A percentile compares a stretch with the other conserved stretches of the same genome.
These are phyloP conservation scores for Matsumyia berberina DNA, from an alignment of 2,888 invertebrate species.

Conservation along the genomic window DNA sequence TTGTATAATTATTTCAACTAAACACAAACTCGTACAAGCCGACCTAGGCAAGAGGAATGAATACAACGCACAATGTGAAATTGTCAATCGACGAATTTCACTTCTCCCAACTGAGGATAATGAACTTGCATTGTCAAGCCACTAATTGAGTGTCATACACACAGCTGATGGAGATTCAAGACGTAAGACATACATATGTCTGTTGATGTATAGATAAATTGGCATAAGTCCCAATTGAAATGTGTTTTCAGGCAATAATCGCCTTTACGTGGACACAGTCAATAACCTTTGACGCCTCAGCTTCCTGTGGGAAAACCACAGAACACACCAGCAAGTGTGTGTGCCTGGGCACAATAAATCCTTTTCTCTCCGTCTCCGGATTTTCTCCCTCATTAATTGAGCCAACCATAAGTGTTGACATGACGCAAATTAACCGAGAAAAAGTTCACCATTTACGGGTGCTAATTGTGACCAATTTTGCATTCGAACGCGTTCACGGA, in stretches of 20 bases:
- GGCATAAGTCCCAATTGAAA: conserved; percentile 41
- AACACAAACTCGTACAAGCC: too few relatives aligned
- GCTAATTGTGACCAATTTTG: conserved; percentile 69
- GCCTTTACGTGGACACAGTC: conserved; percentile 34
- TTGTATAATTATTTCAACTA: conserved; percentile 47
- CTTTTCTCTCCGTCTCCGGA: conserved; percentile 41
- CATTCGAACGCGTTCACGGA: conserved; percentile 43
- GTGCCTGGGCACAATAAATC: conserved; percentile 22
- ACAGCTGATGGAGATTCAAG: background rate
- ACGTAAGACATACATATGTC: background rate
- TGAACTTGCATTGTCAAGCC: conserved; percentile 22
- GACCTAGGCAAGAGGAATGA: background rate
- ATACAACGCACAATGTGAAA: conserved; percentile 12
- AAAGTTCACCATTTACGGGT: conserved; percentile 60
- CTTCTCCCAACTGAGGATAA: conserved; percentile 8
- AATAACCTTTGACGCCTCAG: conserved; percentile 30
- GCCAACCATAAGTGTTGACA: conserved; percentile 64
- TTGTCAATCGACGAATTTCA: background rate
- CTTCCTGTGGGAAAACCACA: conserved; percentile 39
- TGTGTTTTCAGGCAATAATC: conserved; percentile 53
- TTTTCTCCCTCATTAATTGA: conserved; percentile 65
- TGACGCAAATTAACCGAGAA: conserved; percentile 64
- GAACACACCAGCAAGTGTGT: conserved; percentile 9
- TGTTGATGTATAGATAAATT: conserved; percentile 13
- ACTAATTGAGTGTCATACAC: conserved; percentile 14